A percentile compares a stretch with the other conserved stretches of the same genome.
Evolutionary conservation across 2,888 invertebrate species (phyloP).

Genomic region (Nymphalis urticae): DNA sequence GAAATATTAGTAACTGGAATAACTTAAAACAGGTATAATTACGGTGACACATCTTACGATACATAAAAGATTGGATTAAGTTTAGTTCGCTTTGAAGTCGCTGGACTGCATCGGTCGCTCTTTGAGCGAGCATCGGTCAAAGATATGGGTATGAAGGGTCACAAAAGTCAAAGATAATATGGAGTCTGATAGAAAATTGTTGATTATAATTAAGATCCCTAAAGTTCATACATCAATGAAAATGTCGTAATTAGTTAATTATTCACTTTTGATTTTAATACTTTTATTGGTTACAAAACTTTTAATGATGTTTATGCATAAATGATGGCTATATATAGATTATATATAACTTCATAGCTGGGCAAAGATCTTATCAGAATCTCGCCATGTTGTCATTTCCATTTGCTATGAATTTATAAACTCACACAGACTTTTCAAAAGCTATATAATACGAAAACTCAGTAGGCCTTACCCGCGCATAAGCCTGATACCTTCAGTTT

Average conservation of each 20-base stretch:
- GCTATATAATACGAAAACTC: too few species aligned
- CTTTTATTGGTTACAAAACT: not conserved
- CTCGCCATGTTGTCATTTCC: too few species aligned
- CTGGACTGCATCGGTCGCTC: constrained; percentile 53
- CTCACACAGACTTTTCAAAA: too few species aligned
- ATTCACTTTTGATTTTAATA: not conserved
- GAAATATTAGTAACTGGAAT: not conserved
- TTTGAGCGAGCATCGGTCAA: constrained; percentile 65
- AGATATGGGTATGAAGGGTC: constrained; percentile 72
- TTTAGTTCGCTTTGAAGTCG: constrained; percentile 69
- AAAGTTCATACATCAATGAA: not conserved
- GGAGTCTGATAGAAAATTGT: constrained; percentile 57
- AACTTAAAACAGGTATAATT: constrained; percentile 6
- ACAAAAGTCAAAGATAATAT: constrained; percentile 69
- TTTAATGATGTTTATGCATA: not conserved
- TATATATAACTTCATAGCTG: too few species aligned
- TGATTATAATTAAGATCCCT: constrained; percentile 19
- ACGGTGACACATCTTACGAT: constrained; percentile 10
- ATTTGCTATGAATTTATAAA: too few species aligned
- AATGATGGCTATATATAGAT: too few species aligned
- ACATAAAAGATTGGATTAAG: constrained; percentile 48
- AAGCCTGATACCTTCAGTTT: too few species aligned
- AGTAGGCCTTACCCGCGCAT: too few species aligned
- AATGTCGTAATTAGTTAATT: not conserved
- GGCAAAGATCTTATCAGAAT: too few species aligned